phyloP scores from a whole-genome alignment of 2,888 invertebrate genomes.

The Perizoma affinitatum region DNA sequence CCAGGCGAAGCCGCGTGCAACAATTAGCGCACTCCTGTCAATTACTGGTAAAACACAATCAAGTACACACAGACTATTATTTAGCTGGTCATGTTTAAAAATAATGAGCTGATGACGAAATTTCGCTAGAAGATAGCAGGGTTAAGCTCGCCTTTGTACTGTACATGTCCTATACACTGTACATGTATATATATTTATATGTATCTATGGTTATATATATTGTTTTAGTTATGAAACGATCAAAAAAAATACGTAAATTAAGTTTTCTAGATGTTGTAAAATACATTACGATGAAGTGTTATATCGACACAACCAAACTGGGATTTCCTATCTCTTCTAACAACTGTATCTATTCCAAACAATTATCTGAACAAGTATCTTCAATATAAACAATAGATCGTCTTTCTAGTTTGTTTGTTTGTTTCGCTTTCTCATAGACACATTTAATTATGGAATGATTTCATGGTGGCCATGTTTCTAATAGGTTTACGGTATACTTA shows the following conservation, averaged over 20 bases:
- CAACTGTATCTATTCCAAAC: conserved; percentile 10
- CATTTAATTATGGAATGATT: conserved; percentile 31
- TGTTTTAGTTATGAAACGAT: too few species aligned
- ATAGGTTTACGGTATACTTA: conserved; percentile 31
- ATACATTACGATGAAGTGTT: too few species aligned
- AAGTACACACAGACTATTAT: conserved; percentile 18
- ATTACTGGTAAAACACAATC: conserved; percentile 17
- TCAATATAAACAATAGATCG: conserved; percentile 17
- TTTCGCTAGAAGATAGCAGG: too few species aligned
- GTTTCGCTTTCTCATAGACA: conserved; percentile 32
- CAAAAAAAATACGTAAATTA: too few species aligned
- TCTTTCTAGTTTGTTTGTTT: conserved; percentile 24
- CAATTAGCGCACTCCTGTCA: conserved; percentile 29
- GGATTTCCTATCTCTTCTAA: background rate
- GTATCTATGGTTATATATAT: too few species aligned
- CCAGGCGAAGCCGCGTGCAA: conserved; percentile 20
- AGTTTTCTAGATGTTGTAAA: too few species aligned
- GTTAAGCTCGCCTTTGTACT: too few species aligned
- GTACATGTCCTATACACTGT: too few species aligned
- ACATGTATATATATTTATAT: too few species aligned
- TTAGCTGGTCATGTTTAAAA: conserved; percentile 7
- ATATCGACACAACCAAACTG: too few species aligned
- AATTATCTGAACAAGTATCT: conserved; percentile 28
- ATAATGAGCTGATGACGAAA: background rate
- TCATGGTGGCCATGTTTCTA: conserved; percentile 26